Evolutionary conservation across 2,113 vertebrate species (phyloP).

Genomic region (Corvus moneduloides): DNA sequence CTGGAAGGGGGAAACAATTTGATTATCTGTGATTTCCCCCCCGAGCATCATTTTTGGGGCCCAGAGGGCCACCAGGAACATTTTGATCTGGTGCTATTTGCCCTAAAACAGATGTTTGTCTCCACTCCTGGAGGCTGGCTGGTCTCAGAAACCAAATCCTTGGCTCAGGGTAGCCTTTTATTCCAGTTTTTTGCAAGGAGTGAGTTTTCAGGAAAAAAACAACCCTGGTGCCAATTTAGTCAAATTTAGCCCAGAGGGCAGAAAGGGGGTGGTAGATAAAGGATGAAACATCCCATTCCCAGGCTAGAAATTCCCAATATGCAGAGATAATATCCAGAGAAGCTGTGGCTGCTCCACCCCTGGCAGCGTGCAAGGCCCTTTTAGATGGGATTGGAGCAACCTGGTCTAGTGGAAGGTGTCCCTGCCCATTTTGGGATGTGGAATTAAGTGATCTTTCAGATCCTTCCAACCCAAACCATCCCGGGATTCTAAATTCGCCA

Average conservation of each 20-base stretch:
- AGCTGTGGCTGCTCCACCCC: background rate
- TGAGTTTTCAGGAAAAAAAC: background rate
- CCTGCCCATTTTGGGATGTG: background rate
- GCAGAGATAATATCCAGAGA: background rate
- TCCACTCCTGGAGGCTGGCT: background rate
- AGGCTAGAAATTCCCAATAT: background rate
- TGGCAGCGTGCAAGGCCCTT: too few relatives aligned
- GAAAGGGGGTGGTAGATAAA: accelerated
- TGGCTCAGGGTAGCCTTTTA: background rate
- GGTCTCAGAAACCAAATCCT: background rate
- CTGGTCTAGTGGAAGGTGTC: background rate
- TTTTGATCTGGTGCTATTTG: background rate
- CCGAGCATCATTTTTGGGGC: background rate
- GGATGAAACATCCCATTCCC: background rate
- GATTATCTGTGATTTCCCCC: background rate
- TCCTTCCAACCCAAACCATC: background rate
- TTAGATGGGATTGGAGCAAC: background rate
- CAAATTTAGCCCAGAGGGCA: background rate
- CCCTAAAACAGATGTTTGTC: background rate
- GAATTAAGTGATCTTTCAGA: background rate
- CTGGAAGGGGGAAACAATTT: background rate
- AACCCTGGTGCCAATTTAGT: accelerated
- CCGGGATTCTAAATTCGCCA: background rate
- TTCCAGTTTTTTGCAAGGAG: background rate
- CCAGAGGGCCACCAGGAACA: background rate